Evolutionary conservation across 2,888 invertebrate species (phyloP).

Genomic region (Trilocha varians): DNA sequence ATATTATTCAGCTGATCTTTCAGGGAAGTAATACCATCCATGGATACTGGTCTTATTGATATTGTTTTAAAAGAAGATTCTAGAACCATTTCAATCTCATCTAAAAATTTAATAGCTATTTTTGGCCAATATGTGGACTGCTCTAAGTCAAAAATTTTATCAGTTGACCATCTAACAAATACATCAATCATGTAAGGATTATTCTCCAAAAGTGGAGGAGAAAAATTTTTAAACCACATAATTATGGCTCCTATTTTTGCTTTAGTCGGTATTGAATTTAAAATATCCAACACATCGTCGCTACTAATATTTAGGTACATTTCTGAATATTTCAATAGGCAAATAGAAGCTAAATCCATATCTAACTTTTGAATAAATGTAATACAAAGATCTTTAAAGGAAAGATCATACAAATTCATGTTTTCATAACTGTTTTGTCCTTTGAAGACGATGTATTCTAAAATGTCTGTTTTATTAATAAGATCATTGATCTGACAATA

Average conservation of each 20-base stretch:
- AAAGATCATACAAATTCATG: slow-evolving; percentile 40
- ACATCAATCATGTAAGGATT: slow-evolving; percentile 61
- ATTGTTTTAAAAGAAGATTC: slow-evolving; percentile 51
- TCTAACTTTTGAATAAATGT: slow-evolving; percentile 51
- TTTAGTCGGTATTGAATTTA: slow-evolving; percentile 51
- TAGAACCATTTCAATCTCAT: slow-evolving; percentile 45
- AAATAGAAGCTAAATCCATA: slow-evolving; percentile 60
- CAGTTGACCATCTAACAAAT: slow-evolving; percentile 63
- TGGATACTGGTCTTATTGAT: slow-evolving; percentile 50
- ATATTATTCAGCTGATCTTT: slow-evolving; percentile 54
- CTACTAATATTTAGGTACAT: slow-evolving; percentile 29
- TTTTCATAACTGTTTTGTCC: slow-evolving; percentile 41
- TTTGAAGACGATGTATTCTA: slow-evolving; percentile 56
- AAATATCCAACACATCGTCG: slow-evolving; percentile 43
- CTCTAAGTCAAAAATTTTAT: slow-evolving; percentile 57
- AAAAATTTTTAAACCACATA: slow-evolving; percentile 61
- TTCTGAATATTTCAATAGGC: slow-evolving; percentile 61
- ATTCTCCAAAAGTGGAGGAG: slow-evolving; percentile 50
- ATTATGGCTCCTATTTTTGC: slow-evolving; percentile 58
- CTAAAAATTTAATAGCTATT: slow-evolving; percentile 61
- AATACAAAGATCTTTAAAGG: slow-evolving; percentile 44
- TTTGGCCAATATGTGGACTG: slow-evolving; percentile 66
- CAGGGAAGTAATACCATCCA: slow-evolving; percentile 55
- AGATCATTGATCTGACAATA: slow-evolving; percentile 35
- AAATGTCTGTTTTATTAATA: slow-evolving; percentile 53